phyloP scores from a whole-genome alignment of 2,888 invertebrate species.

The Anthophora plumipes region DNA sequence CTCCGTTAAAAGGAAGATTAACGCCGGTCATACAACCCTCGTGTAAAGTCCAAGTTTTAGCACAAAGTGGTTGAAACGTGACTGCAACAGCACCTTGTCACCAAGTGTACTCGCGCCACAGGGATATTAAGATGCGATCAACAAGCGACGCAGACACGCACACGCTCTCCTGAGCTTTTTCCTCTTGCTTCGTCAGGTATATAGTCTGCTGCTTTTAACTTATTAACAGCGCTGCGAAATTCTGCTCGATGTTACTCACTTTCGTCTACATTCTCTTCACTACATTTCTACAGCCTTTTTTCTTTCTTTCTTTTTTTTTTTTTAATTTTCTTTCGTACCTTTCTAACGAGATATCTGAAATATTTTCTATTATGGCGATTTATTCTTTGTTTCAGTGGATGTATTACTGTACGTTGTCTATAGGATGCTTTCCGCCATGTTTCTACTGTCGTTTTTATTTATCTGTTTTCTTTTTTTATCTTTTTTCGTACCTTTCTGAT shows the following conservation, averaged over 20 bases:
- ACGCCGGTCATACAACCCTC: conserved; percentile 51
- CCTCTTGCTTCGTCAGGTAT: background rate
- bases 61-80: conserved; percentile 58
- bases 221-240: background rate
- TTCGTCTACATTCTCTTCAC: no score
- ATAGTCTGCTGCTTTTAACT: background rate
- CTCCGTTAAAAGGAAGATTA: conserved; percentile 67
- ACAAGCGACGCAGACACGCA: conserved; percentile 44
- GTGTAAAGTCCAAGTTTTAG: conserved; percentile 65
- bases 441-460: no score
- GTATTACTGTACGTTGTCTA: no score
- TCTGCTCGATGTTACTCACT: background rate
- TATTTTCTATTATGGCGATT: no score
- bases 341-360: no score
- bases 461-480: no score
- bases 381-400: no score
- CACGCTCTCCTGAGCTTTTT: background rate
- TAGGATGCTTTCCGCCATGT: no score
- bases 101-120: conserved; percentile 22
- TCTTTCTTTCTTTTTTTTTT: no score
- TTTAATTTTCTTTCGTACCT: no score
- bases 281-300: no score
- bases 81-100: conserved; percentile 14
- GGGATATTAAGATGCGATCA: conserved; percentile 68
- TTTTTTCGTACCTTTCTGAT: no score